Base-by-base conservation (phyloP, 2,113 vertebrate species). In the Patagioenas fasciata region DNA sequence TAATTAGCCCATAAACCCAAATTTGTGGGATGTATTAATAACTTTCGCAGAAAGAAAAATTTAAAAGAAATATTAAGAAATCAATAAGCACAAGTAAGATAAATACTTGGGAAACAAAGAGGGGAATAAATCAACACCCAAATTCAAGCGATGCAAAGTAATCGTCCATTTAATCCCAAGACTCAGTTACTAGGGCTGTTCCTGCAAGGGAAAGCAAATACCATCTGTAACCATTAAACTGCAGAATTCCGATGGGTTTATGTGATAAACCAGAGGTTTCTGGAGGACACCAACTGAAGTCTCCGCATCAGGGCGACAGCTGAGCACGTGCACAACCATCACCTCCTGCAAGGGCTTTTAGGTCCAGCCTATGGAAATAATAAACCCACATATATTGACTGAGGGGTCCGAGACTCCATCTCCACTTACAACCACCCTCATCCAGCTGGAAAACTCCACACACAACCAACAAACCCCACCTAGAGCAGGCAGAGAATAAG, bases 331-430 rank as follows among this genome's bases (percentile, higher is more conserved):
- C 31, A 3, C 0, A 9, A 18, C 13, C 54, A 38, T 2, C 3
- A 1, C 34, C 28, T 5, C 3, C 1, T 3, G 21, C 40, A 16
- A 6, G 2, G 1, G 20, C 31, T 50, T n/a, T 17, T 9, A 18
- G 32, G 38, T 51, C 44, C 70, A 60, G 70, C 15, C 26, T 17
- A 10, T 1, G 8, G 53, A 25, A 66, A 12, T 0, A 7, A 25
- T 1, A 23, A 75, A 80, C 12, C 31, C 75, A 8, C 6, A 2
- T 1, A 3, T 3, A 15, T 0, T 1, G 57, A 5, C 9, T 0
- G 7, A 31, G n/a, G 28, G 47, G 29, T 28, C 4, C 3, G 2
- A 71, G 40, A 8, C 32, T 51, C 44, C 38, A 9, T 3, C 36
- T 36, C 48, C 38, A 3, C 0, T 1, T 0, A 15, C 16, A 34